Percentiles rank a stretch among this genome's conserved stretches.
These are phyloP conservation scores for Hybos culiciformis DNA, from an alignment of 2,888 invertebrate genomes.

Conservation along the genomic window DNA sequence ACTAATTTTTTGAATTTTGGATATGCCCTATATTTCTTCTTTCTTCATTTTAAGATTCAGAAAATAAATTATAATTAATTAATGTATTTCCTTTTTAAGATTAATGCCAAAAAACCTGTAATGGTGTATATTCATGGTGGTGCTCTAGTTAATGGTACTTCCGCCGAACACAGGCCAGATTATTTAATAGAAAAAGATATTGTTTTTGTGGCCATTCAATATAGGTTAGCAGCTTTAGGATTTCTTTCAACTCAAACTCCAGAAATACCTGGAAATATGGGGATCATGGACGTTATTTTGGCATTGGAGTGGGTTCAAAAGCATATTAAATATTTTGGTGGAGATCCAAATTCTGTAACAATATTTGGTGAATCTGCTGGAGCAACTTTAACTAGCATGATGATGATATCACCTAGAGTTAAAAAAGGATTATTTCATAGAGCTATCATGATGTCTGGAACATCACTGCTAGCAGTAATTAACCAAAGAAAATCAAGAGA, in stretches of 20 bases:
- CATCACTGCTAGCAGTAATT: conserved; percentile 38
- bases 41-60: too few species aligned
- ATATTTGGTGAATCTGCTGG: conserved; percentile 43
- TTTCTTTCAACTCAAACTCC: conserved; percentile 38
- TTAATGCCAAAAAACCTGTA: conserved; percentile 26
- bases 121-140: conserved; percentile 38
- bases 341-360: conserved; percentile 37
- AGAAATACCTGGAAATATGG: conserved; percentile 41
- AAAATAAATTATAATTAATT: too few species aligned
- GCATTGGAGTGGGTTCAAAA: conserved; percentile 41
- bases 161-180: conserved; percentile 30
- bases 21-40: too few species aligned
- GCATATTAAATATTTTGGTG: conserved; percentile 39
- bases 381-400: conserved; percentile 34
- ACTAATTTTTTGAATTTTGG: background rate
- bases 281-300: conserved; percentile 37
- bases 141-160: conserved; percentile 31
- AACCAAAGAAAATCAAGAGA: conserved; percentile 29
- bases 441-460: conserved; percentile 41
- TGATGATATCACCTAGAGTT: conserved; percentile 35
- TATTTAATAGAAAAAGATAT: conserved; percentile 37
- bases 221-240: conserved; percentile 39
- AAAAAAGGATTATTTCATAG: conserved; percentile 31
- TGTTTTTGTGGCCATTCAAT: conserved; percentile 38
- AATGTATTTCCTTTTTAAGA: conserved; percentile 16